These are phyloP conservation scores for Coluber constrictor DNA, from an alignment of 2,797 vertebrate genomes.

Conservation along the genomic window DNA sequence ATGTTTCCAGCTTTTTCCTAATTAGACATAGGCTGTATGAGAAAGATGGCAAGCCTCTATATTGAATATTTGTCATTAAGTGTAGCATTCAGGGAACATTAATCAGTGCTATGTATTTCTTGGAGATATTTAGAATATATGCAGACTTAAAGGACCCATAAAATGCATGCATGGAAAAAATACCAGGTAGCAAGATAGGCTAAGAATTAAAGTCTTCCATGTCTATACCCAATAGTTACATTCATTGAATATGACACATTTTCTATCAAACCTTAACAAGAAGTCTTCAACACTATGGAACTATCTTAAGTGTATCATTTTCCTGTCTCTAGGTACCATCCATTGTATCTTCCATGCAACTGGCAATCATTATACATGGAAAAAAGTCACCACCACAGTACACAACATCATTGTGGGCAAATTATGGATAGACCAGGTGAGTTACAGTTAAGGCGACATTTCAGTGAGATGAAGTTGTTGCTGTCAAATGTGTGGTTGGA, in stretches of 20 bases:
- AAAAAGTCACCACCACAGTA: conserved; percentile 94
- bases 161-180: background rate
- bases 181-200: background rate
- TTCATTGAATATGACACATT: background rate
- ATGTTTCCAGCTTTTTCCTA: background rate
- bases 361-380: conserved; percentile 94
- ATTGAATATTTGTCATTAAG: background rate
- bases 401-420: conserved; percentile 98
- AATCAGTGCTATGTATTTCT: background rate
- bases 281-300: background rate
- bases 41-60: background rate
- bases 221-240: background rate
- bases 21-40: background rate
- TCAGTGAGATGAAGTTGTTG: background rate
- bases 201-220: background rate
- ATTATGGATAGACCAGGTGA: conserved; percentile 96
- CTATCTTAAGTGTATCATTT: background rate
- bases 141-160: background rate
- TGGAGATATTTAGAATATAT: background rate
- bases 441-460: background rate
- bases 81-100: background rate
- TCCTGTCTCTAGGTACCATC: conserved; percentile 80
- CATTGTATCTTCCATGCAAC: conserved; percentile 92
- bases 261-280: background rate
- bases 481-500: background rate